phyloP scores from a whole-genome alignment of 2,797 vertebrate genomes.

The Bradypus variegatus region DNA sequence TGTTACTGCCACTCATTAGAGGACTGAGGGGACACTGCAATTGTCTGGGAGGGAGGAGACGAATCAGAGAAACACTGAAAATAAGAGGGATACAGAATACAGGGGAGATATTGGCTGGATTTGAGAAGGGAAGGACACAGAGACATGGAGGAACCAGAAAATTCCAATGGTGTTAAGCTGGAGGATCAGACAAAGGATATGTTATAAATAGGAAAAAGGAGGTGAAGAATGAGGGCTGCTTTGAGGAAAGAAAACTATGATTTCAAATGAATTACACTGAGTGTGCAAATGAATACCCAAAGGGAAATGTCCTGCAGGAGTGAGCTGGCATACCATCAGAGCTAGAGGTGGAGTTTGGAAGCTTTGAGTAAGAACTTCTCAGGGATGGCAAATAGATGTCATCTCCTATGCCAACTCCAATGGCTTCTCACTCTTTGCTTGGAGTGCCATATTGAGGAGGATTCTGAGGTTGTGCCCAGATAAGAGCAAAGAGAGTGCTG shows the following conservation, averaged over 20 bases:
- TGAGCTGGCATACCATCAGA: background rate
- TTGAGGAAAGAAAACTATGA: background rate
- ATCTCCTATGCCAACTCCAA: background rate
- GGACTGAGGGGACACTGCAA: background rate
- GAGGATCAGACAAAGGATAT: background rate
- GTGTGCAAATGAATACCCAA: background rate
- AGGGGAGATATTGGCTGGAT: background rate
- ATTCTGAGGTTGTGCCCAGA: background rate
- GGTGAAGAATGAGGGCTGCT: background rate
- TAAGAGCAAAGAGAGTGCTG: background rate
- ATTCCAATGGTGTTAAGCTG: background rate
- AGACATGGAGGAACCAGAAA: background rate
- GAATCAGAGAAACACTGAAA: background rate
- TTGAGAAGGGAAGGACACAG: background rate
- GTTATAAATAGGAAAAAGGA: background rate
- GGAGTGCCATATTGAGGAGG: background rate
- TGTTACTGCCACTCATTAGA: background rate
- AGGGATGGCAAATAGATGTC: background rate
- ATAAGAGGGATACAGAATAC: background rate
- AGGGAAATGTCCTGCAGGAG: background rate
- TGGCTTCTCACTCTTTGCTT: background rate
- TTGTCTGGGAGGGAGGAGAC: background rate
- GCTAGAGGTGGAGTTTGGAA: constrained; percentile 4
- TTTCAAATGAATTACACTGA: background rate
- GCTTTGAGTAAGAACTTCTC: constrained; percentile 3